Evolutionary conservation across 2,888 invertebrate genomes (phyloP).

Genomic region (Ommatoiulus sabulosus): DNA sequence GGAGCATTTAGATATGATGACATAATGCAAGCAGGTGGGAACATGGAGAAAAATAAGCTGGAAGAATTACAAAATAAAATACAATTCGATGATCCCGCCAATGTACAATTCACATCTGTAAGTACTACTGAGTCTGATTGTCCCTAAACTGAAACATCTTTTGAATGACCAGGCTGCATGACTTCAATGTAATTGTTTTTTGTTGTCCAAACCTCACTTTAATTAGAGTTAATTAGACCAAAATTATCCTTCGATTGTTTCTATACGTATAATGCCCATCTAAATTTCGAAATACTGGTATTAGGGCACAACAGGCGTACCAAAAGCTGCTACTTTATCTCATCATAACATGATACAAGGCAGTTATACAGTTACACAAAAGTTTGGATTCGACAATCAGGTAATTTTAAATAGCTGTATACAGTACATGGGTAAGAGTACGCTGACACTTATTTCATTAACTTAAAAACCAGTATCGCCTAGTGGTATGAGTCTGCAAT

Average conservation of each 20-base stretch:
- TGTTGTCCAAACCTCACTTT: no score
- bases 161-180: no score
- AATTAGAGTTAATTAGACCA: no score
- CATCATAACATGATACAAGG: constrained; percentile 72
- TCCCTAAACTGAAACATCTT: background rate
- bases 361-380: background rate
- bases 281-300: background rate
- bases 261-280: no score
- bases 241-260: no score
- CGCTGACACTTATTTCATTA: no score
- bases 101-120: constrained; percentile 85
- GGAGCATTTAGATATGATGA: constrained; percentile 23
- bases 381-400: background rate
- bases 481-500: no score
- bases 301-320: constrained; percentile 82
- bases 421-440: no score
- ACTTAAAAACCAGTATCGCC: no score
- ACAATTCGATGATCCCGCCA: constrained; percentile 75
- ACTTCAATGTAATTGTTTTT: background rate
- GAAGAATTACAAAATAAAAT: constrained; percentile 60
- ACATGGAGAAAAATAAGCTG: constrained; percentile 62
- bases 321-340: constrained; percentile 80
- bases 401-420: background rate
- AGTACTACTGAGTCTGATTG: no score
- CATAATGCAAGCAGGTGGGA: constrained; percentile 65